Base-by-base conservation (phyloP, 1,140 invertebrate genomes). In the Druon quercuslanigerum region DNA sequence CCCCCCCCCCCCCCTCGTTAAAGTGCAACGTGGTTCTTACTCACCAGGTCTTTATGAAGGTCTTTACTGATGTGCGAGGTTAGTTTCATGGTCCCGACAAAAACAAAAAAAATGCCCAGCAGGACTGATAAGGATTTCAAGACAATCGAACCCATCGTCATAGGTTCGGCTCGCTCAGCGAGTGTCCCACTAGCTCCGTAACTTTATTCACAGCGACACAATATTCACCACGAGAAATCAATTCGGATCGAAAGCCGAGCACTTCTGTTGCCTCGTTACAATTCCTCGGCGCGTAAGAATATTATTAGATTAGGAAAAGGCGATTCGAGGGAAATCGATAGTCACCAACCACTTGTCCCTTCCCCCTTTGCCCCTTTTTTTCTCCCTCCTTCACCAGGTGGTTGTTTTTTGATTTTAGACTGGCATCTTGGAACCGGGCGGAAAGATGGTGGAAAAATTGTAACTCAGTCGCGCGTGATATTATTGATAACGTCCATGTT, bases 1-100 rank as follows among this genome's bases (percentile, higher is more conserved):
- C 6, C 16, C 16, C 9, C 4, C 19, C 16, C 16, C 9, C 4
- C 19, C n/a, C 9, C 52, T 19, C 16, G 16, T n/a, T 5, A 66
- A 66, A 66, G 25, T 66, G 33, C 20, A 33, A 66, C 25, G 20
- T n/a, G 14, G 7, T 66, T 40, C 25, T 13, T 79, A 93, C 95
- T 95, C 92, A 99, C 98, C 95, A 99, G 94, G 93, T 99, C 98
- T 93, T 97, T 98, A 91, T 99, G 97, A 73, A 99, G 94, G 90
- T 99, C 98, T 92, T 97, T 97, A 85, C 96, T 98, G 75, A 99
- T 95, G 80, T 95, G 94, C 78, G 97, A 97, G 76, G 97, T 96
- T 72, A 99, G 92, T 93, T 99, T 99, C 85, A 98, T 95, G 20
- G 95, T 95, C 66, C 98, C 98, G 77, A 98, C 96, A 90, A 99